Conservation (phyloP, 2,888 invertebrate species). For the Ophion ventricosus region DNA sequence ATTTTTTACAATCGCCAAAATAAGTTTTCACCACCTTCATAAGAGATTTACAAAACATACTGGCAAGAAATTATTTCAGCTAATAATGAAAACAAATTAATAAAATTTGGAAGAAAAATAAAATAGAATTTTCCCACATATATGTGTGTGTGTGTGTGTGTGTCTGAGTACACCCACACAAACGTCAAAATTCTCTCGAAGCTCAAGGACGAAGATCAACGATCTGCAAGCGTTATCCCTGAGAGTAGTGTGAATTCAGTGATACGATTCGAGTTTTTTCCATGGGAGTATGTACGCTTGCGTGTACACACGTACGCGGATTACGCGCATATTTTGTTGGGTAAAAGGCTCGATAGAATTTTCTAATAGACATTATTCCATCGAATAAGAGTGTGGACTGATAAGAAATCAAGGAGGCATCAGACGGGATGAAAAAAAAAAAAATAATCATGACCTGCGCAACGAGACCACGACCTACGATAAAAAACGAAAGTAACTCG, state of each 20-base stretch:
- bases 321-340: too few relatives aligned
- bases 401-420: conserved; percentile 43
- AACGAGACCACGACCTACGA: conserved; percentile 65
- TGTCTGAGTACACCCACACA: too few relatives aligned
- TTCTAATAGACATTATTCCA: neutral
- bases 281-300: too few relatives aligned
- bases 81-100: neutral
- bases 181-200: neutral
- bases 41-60: neutral
- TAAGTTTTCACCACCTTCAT: neutral
- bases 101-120: neutral
- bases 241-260: too few relatives aligned
- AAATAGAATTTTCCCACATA: too few relatives aligned
- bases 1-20: too few relatives aligned
- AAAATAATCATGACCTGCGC: conserved; percentile 65
- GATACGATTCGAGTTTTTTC: too few relatives aligned
- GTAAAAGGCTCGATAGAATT: neutral
- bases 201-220: neutral
- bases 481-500: conserved; percentile 68
- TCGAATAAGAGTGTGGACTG: neutral
- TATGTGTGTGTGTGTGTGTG: too few relatives aligned
- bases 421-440: conserved; percentile 42
- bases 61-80: neutral
- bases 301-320: neutral
- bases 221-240: neutral